Conservation (phyloP, 2,888 invertebrate genomes). For the Cyaniris semiargus region DNA sequence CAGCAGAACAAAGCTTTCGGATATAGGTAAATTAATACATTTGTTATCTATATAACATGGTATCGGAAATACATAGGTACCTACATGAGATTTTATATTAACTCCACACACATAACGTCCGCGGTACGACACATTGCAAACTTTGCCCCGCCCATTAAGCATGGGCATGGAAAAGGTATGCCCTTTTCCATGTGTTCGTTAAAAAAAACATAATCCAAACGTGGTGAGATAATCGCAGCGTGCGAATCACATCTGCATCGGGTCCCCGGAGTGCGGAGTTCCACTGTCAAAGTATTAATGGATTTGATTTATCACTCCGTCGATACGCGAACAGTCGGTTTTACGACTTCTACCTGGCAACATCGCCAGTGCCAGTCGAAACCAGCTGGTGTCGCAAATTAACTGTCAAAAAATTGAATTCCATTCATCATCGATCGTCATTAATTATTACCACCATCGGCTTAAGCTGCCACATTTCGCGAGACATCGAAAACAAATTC, state of each 20-base stretch:
- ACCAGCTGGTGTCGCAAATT: slow-evolving; percentile 19
- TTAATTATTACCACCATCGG: neutral
- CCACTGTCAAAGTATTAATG: slow-evolving; percentile 30
- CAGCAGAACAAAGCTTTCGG: neutral
- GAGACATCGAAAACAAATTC: neutral
- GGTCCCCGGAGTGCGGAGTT: slow-evolving; percentile 12
- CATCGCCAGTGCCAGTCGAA: neutral
- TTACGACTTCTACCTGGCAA: slow-evolving; percentile 27
- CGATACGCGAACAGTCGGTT: slow-evolving; percentile 6
- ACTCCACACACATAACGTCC: neutral
- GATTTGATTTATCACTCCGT: slow-evolving; percentile 30
- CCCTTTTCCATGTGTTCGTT: neutral
- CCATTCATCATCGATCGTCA: neutral
- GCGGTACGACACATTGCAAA: neutral
- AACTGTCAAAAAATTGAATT: slow-evolving; percentile 15
- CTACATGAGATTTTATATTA: neutral
- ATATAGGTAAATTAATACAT: neutral
- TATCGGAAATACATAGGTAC: neutral
- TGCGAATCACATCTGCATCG: slow-evolving; percentile 27
- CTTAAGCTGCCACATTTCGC: neutral
- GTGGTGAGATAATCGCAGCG: slow-evolving; percentile 10
- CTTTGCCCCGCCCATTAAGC: neutral
- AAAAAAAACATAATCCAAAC: slow-evolving; percentile 10
- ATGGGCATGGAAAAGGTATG: too few relatives aligned
- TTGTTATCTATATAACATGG: neutral